These are phyloP conservation scores for Nothocercus nigrocapillus DNA, from an alignment of 2,113 vertebrate genomes.

Conservation along the genomic window DNA sequence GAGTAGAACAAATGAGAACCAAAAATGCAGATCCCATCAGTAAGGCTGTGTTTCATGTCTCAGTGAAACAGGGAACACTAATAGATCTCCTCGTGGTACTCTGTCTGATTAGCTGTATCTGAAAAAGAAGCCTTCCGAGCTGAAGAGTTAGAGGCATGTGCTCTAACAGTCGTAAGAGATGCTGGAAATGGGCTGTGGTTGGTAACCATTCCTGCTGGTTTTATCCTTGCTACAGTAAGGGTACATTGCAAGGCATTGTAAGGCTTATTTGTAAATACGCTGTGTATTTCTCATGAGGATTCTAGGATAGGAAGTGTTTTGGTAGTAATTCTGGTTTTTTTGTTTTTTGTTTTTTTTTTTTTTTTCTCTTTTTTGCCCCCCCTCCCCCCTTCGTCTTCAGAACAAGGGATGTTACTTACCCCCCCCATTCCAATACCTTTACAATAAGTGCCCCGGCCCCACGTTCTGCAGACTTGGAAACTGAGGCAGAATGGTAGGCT, in stretches of 20 bases:
- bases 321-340: not conserved
- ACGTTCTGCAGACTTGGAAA: not conserved
- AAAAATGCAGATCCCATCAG: constrained; percentile 43
- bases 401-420: not conserved
- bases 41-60: not conserved
- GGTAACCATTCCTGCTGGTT: not conserved
- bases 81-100: not conserved
- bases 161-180: not conserved
- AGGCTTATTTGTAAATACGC: not conserved
- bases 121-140: not conserved
- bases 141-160: not conserved
- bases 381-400: not conserved
- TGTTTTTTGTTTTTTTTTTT: too few relatives aligned
- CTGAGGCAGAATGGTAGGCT: not conserved
- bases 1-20: constrained; percentile 4
- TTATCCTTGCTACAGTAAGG: not conserved
- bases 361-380: too few relatives aligned
- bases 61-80: not conserved
- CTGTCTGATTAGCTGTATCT: not conserved
- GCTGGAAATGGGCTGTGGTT: not conserved
- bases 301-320: not conserved
- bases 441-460: not conserved
- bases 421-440: not conserved
- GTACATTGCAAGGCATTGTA: rapidly evolving
- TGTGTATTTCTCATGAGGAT: not conserved